Conservation (phyloP, 2,888 invertebrate genomes). For the Anarsia innoxiella region DNA sequence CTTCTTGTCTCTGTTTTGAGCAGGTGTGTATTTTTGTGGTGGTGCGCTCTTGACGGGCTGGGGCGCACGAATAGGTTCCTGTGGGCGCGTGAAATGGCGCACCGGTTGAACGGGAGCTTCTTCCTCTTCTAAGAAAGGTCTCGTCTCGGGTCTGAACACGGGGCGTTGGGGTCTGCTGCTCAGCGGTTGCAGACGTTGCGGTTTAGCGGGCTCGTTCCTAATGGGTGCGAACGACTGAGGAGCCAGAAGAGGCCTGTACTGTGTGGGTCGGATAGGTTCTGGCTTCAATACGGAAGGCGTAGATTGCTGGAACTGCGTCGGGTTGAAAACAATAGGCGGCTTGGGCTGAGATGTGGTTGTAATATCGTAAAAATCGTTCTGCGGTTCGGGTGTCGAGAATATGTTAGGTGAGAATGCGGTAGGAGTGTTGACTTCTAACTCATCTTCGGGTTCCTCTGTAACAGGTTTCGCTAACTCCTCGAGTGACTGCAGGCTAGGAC, state of each 20-base stretch:
- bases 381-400: slow-evolving; percentile 59
- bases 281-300: slow-evolving; percentile 47
- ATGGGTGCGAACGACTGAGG: slow-evolving; percentile 57
- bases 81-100: slow-evolving; percentile 65
- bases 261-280: slow-evolving; percentile 60
- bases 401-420: slow-evolving; percentile 61
- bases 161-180: slow-evolving; percentile 68
- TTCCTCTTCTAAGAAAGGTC: slow-evolving; percentile 62
- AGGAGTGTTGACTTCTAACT: slow-evolving; percentile 70
- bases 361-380: slow-evolving; percentile 63
- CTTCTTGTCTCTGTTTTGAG: slow-evolving; percentile 72
- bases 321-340: slow-evolving; percentile 60
- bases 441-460: slow-evolving; percentile 80
- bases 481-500: slow-evolving; percentile 62
- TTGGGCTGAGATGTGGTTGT: slow-evolving; percentile 65
- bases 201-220: slow-evolving; percentile 53
- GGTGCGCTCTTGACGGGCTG: slow-evolving; percentile 49
- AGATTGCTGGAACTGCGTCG: slow-evolving; percentile 56
- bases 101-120: slow-evolving; percentile 53
- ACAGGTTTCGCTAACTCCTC: slow-evolving; percentile 78
- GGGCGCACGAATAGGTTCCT: slow-evolving; percentile 55
- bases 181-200: slow-evolving; percentile 63
- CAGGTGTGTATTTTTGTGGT: slow-evolving; percentile 59
- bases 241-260: slow-evolving; percentile 55
- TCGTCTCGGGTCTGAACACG: slow-evolving; percentile 68